Evolutionary conservation across 2,797 vertebrate species (phyloP).

Genomic region (Catamblyrhynchus diadema): DNA sequence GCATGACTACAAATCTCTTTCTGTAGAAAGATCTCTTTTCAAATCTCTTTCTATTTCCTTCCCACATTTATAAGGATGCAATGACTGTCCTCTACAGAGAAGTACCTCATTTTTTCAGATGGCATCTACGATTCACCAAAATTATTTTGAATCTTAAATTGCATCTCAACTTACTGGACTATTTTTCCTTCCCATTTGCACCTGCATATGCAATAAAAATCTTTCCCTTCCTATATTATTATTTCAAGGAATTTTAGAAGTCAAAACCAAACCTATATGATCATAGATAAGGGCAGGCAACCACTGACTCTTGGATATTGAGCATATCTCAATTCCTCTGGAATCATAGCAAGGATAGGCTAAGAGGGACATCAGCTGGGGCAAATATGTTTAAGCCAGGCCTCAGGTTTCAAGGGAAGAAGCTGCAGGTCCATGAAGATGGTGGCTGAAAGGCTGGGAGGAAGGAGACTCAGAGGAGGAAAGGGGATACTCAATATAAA

Average conservation of each 20-base stretch:
- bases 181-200: neutral
- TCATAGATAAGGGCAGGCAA: neutral
- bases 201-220: neutral
- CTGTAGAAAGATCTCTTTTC: neutral
- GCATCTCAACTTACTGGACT: neutral
- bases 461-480: neutral
- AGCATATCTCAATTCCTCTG: conserved; percentile 14
- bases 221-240: neutral
- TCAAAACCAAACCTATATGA: neutral
- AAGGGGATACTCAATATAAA: neutral
- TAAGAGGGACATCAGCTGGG: neutral
- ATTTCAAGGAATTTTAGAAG: neutral
- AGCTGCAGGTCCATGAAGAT: neutral
- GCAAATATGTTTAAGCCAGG: neutral
- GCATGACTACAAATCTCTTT: neutral
- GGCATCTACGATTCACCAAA: neutral
- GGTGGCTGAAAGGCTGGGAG: neutral
- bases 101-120: neutral
- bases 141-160: neutral
- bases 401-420: conserved; percentile 9
- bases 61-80: neutral
- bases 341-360: conserved; percentile 27
- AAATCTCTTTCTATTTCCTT: neutral
- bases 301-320: neutral
- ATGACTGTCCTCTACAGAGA: neutral